Evolutionary conservation across 1,140 invertebrate genomes (phyloP).

Genomic region (Linepithema humile): DNA sequence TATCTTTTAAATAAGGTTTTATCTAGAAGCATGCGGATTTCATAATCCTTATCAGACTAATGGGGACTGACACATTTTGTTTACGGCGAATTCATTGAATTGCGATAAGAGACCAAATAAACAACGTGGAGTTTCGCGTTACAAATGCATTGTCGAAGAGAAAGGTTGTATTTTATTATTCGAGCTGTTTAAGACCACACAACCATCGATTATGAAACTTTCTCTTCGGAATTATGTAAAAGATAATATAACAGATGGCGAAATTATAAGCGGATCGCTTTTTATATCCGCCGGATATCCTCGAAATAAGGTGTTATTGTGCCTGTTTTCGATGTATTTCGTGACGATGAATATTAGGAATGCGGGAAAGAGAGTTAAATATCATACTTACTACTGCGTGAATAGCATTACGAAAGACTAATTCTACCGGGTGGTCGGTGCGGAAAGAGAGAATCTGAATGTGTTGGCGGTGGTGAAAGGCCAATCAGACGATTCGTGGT

Average conservation of each 20-base stretch:
- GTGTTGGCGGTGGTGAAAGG: slow-evolving; percentile 33
- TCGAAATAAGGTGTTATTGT: neutral
- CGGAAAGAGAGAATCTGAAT: neutral
- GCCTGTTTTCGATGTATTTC: neutral
- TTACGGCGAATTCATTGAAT: neutral
- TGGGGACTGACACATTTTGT: neutral
- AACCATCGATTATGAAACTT: neutral
- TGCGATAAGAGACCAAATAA: slow-evolving; percentile 19
- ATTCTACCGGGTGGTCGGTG: neutral
- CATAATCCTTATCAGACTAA: too few relatives aligned
- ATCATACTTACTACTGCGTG: neutral
- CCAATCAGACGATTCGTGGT: neutral
- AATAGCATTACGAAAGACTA: slow-evolving; percentile 7
- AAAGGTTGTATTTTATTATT: neutral
- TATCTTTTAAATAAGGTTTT: neutral
- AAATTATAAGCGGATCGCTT: too few relatives aligned
- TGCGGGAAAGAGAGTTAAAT: neutral
- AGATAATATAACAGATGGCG: neutral
- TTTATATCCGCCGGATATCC: neutral
- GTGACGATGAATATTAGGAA: neutral
- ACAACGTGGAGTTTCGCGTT: slow-evolving; percentile 1
- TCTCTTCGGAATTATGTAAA: neutral
- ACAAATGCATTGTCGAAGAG: neutral
- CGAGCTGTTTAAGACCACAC: too few relatives aligned
- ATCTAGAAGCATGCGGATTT: neutral